These are phyloP conservation scores for Brachymystax lenok DNA, from an alignment of 2,797 vertebrate species.

Conservation along the genomic window DNA sequence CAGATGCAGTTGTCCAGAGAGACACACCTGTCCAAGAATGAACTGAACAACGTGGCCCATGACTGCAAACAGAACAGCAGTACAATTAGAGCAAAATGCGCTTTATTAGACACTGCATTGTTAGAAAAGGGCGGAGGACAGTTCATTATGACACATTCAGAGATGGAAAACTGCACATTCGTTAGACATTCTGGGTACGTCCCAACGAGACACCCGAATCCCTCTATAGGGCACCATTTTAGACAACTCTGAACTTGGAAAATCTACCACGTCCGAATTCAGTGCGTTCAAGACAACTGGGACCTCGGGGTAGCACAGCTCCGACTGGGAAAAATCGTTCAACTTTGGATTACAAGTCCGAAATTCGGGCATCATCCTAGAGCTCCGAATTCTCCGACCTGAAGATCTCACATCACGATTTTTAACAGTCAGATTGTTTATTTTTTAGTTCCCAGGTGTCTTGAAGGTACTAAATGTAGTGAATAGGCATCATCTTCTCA, in stretches of 20 bases:
- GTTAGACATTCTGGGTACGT: background rate
- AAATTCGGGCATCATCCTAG: too few relatives aligned
- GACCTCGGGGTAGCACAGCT: too few relatives aligned
- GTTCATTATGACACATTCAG: background rate
- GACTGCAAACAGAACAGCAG: background rate
- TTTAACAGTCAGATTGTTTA: too few relatives aligned
- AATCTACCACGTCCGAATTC: background rate
- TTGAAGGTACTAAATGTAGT: background rate
- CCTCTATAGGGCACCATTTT: background rate
- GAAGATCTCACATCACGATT: too few relatives aligned
- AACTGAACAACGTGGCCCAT: too few relatives aligned
- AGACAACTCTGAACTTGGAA: background rate
- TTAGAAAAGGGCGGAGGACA: conserved; percentile 9
- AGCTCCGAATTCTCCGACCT: too few relatives aligned
- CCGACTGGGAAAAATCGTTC: too few relatives aligned
- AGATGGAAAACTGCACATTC: background rate
- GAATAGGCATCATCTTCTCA: background rate
- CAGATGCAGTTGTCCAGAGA: too few relatives aligned
- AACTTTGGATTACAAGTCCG: too few relatives aligned
- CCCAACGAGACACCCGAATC: too few relatives aligned
- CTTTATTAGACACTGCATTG: conserved; percentile 18
- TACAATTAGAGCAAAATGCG: background rate
- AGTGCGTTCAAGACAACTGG: too few relatives aligned
- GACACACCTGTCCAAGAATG: too few relatives aligned
- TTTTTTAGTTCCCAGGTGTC: background rate